Evolutionary conservation across 1,140 invertebrate genomes (phyloP), one percentile per base, ranked within the genome.

Genomic region (Octopus sinensis): DNA sequence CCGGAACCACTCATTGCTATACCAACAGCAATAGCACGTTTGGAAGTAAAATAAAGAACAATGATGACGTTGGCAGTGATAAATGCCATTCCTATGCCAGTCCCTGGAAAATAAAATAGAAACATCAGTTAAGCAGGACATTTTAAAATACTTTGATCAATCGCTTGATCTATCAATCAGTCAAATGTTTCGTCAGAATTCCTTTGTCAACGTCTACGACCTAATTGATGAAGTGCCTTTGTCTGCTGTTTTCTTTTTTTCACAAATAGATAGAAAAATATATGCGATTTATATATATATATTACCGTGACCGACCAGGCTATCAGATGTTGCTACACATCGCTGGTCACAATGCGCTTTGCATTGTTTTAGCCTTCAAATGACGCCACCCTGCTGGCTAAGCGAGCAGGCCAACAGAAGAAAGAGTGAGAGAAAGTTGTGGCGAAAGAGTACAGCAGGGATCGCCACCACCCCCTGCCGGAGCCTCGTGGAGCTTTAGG

Each of bases 41-140:
- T 96, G 90, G 94, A 94, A 89, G 96, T 95, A 90, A 98, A 98
- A 92, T 97, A 98, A 90, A 96, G 96, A 10, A 96, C 95, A 5
- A 96, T 95, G 4, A 88, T 85, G 30, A 91, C 86, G 30, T 90
- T 86, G 56, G 87, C 85, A 4, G 96, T 94, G 4, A 97, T 95
- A 86, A 95, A 96, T 86, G 96, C 95, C 71, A 97, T 90, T 82
- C 95, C 94, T 81, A 97, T 91, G 6, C 96, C 96, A 84, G 96
- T 95, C 4, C 96, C 96, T n/a, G 95, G 7, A 90, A 89, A 77
- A 17, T 83, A 53, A 78, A 6, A 30, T 53, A 51, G 53, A 62
- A 80, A 9, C 54, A 68, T 9, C 13, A 62, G 12, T 6, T 52
- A 9, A 54, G 54, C 23, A 78, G 52, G 4, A 78, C 12, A 78